Evolutionary conservation across 2,888 invertebrate genomes (phyloP).

Genomic region (Geophilus truncorum): DNA sequence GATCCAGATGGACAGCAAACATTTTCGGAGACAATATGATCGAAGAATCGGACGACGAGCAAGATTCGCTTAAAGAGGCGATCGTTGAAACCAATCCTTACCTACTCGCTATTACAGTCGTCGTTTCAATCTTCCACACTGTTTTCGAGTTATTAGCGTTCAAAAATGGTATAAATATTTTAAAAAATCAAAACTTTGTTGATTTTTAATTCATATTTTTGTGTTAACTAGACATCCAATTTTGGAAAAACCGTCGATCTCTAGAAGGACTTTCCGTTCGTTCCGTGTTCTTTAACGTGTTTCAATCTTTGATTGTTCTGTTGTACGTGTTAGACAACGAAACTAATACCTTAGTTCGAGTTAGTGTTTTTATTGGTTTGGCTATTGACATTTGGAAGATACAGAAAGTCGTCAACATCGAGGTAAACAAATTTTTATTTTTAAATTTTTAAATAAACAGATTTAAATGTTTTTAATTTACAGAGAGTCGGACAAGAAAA

Average conservation of each 20-base stretch:
- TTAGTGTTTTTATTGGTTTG: constrained; percentile 90
- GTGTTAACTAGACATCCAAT: constrained; percentile 78
- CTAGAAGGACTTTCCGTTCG: constrained; percentile 95
- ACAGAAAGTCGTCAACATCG: constrained; percentile 66
- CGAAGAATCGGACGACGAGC: constrained; percentile 58
- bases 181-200: not conserved
- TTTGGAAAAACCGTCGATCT: constrained; percentile 97
- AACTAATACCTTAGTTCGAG: constrained; percentile 90
- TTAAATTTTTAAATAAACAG: not conserved
- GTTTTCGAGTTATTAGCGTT: constrained; percentile 97
- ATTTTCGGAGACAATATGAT: constrained; percentile 62
- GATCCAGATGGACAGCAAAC: constrained; percentile 69
- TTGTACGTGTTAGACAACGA: constrained; percentile 98
- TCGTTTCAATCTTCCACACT: constrained; percentile 90
- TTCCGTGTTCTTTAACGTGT: constrained; percentile 96
- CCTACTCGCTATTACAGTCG: constrained; percentile 81
- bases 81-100: constrained; percentile 95
- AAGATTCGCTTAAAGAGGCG: constrained; percentile 71
- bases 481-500: constrained; percentile 67
- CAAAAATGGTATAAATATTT: constrained; percentile 72
- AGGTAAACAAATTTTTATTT: constrained; percentile 42
- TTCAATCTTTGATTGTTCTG: constrained; percentile 90
- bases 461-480: constrained; percentile 30
- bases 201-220: constrained; percentile 33
- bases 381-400: constrained; percentile 99